Base-by-base conservation (phyloP, 2,113 vertebrate genomes). In the Catagonus wagneri region DNA sequence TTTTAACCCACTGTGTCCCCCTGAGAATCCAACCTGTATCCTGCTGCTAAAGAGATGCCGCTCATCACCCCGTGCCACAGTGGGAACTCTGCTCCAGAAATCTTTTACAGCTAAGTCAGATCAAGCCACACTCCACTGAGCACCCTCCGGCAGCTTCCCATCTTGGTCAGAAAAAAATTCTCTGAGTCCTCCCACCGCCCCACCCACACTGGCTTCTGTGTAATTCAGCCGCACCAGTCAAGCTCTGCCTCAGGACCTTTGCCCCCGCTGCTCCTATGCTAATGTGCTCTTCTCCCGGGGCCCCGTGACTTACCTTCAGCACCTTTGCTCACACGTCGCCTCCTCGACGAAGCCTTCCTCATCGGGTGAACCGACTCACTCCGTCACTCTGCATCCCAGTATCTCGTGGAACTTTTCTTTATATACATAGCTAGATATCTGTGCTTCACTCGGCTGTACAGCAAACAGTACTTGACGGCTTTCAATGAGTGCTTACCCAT, bases 391-490 rank as follows among this genome's bases (percentile, higher is more conserved):
- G 19, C 78, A 15, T 76, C 25, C 65, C 23, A 56, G 25, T 27
- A 58, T 52, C 39, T 7, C 9, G n/a, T 16, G 39, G 63, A 90
- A 86, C 65, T 74, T 92, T 83, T 75, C 74, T 79, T 89, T 39
- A n/a, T n/a, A n/a, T n/a, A n/a, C n/a, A n/a, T n/a, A n/a, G n/a
- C n/a, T n/a, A n/a, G n/a, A 17, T 76, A 78, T 72, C 44, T 78
- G 63, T 44, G 34, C 39, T 74, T 69, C 79, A 58, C 29, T 22
- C 69, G 83, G 83, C 52, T 87, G 56, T 14, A n/a, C 1, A 34
- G 56, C 36, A 86, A 81, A 56, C 56, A 66, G 34, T 27, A 66
- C 34, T 58, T 94, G 92, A 83, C 84, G 87, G 92, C 66, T 92
- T 85, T 74, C n/a, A n/a, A n/a, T n/a, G n/a, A 27, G 10, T 12